Evolutionary conservation across 1,140 invertebrate species (phyloP).

Genomic region (Glossosoma conforme): DNA sequence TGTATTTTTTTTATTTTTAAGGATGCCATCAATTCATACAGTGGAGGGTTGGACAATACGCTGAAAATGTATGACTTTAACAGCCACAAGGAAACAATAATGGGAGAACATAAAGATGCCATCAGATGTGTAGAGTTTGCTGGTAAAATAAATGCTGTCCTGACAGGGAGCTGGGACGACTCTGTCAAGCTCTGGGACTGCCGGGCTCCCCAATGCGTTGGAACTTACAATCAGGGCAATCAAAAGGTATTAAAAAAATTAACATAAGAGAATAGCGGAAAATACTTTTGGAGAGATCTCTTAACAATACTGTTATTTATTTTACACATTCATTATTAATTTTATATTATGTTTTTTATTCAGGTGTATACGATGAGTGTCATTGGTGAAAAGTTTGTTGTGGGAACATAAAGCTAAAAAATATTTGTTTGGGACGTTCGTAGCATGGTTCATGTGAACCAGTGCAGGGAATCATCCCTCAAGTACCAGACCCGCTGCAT

Average conservation of each 20-base stretch:
- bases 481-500: conserved; percentile 98
- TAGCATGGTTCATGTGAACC: conserved; percentile 93
- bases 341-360: conserved; percentile 2
- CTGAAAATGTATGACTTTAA: conserved; percentile 93
- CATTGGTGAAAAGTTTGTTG: conserved; percentile 92
- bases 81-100: conserved; percentile 73
- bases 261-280: background rate
- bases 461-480: conserved; percentile 91
- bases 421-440: conserved; percentile 96
- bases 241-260: conserved; percentile 50
- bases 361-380: conserved; percentile 91
- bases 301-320: background rate
- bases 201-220: conserved; percentile 72
- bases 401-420: conserved; percentile 90
- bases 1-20: conserved; percentile 42
- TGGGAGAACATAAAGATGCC: conserved; percentile 85
- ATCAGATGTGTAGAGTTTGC: conserved; percentile 94
- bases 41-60: conserved; percentile 87
- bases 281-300: no score
- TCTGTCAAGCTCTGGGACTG: conserved; percentile 95
- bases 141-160: conserved; percentile 81
- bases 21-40: conserved; percentile 91
- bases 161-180: conserved; percentile 96
- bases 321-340: background rate
- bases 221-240: conserved; percentile 89